Evolutionary conservation across 2,888 invertebrate species (phyloP), one percentile per base, ranked within the genome.

Genomic region (Platycnemis pennipes): DNA sequence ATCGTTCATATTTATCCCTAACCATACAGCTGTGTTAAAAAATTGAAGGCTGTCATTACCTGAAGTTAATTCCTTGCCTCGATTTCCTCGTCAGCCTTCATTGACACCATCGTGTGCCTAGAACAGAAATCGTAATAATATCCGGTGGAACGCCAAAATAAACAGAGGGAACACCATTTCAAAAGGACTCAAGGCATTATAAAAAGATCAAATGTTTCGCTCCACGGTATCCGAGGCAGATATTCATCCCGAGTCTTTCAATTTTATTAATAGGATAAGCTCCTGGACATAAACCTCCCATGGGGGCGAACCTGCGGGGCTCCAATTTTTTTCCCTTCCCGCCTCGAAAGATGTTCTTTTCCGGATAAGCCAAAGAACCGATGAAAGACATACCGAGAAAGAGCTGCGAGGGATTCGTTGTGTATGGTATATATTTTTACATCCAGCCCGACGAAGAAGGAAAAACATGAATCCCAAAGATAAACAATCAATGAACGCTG

Each of bases 331-430:
- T 63, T 63, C 63, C 16, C 77, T 37, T 77, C 37, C 37, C 49
- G 1, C 11, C 77, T 31, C 77, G 31, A 31, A 37, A 37, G 37
- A 77, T 11, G 11, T 77, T 31, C 37, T 77, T 19, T 49, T 77
- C 77, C 77, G 77, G 77, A 77, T 77, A 77, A 77, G 77, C 77
- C 77, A 77, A 77, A 77, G 77, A 77, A 11, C 77, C 77, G 77
- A 77, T 77, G 77, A 77, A 77, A 77, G 77, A 77, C 37, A 77
- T 77, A 37, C 37, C n/a, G 77, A 77, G 77, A 77, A 77, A 37
- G 77, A 77, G 26, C 77, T 77, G 77, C 37, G 11, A 37, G 77
- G 77, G 77, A 77, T 13, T 37, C 26, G 26, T 77, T 37, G 77
- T 77, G 77, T 31, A 37, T 13, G 63, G 63, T 77, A 77, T 77